Evolutionary conservation across 2,888 invertebrate genomes (phyloP), one percentile per base, ranked within the genome.

Genomic region (Lithophane socia): DNA sequence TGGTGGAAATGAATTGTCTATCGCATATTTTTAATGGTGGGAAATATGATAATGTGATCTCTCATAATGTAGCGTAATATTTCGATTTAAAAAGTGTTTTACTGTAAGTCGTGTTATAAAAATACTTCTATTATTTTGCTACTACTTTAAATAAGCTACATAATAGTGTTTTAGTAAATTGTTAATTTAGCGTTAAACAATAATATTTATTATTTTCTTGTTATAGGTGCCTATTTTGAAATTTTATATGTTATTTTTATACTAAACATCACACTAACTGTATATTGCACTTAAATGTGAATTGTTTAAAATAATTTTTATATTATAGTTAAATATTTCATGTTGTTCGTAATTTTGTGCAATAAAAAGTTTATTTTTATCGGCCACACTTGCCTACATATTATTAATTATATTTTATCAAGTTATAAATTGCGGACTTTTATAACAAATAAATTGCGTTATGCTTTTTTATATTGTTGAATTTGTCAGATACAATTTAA

Each of bases 201-300:
- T 77, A 65, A 82, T 87, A 86, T 86, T 85, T 85, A 88, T 85
- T 86, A 83, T 75, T 74, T 85, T 67, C 67, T 85, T 75, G 72
- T 87, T 89, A 84, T 92, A 92, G 92, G 92, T 93, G 93, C 90
- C 90, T 93, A 91, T 92, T 92, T 91, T 90, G 85, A 83, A 88
- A 85, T 87, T 92, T 89, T 89, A 78, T 81, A 81, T 75, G 74
- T 85, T 86, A 75, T 83, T 89, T 90, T 91, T 84, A 88, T 85
- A 89, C 89, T 85, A 86, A 86, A 87, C 90, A 94, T 94, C 92
- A 94, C 93, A 91, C 79, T 90, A 85, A 91, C 84, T 88, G 88
- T 88, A 58, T 84, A 89, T 85, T 86, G 91, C 93, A 94, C 92
- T 85, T 89, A 83, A 79, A 89, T 89, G 91, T 91, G 88, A 90